Conservation (phyloP, 2,888 invertebrate genomes). For the Luffia ferchaultella region DNA sequence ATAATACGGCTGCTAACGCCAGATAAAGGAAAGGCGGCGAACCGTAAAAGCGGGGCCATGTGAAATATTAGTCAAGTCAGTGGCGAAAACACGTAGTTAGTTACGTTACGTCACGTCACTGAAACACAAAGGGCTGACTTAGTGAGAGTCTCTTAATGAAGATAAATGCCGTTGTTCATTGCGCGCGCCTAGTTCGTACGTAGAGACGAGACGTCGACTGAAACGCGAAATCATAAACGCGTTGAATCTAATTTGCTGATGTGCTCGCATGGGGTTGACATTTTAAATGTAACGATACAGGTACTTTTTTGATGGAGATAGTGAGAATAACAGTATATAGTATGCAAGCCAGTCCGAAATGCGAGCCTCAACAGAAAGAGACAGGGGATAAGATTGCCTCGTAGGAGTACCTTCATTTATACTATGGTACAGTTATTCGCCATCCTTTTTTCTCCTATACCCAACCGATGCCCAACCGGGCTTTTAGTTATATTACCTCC, state of each 20-base stretch:
- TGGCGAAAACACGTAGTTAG: constrained; percentile 47
- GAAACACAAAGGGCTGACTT: constrained; percentile 56
- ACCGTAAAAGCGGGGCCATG: constrained; percentile 53
- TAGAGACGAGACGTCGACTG: neutral
- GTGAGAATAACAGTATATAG: neutral
- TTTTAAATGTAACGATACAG: no score
- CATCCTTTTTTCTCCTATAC: no score
- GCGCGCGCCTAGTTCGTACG: neutral
- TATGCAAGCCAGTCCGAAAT: no score
- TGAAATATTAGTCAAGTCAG: constrained; percentile 61
- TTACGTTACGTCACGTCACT: constrained; percentile 52
- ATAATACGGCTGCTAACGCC: constrained; percentile 52
- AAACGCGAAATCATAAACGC: neutral
- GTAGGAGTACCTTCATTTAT: no score
- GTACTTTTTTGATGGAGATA: neutral
- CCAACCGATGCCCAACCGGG: no score
- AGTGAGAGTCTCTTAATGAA: constrained; percentile 60
- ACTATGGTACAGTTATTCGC: no score
- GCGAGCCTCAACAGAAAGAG: no score
- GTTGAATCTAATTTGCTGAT: neutral
- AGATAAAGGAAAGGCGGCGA: constrained; percentile 55
- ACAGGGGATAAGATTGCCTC: no score
- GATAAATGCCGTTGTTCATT: constrained; percentile 60
- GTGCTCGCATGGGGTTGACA: no score
- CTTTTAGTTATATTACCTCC: no score